Evolutionary conservation across 2,113 vertebrate genomes (phyloP).

Genomic region (Dolichotis patagonum): DNA sequence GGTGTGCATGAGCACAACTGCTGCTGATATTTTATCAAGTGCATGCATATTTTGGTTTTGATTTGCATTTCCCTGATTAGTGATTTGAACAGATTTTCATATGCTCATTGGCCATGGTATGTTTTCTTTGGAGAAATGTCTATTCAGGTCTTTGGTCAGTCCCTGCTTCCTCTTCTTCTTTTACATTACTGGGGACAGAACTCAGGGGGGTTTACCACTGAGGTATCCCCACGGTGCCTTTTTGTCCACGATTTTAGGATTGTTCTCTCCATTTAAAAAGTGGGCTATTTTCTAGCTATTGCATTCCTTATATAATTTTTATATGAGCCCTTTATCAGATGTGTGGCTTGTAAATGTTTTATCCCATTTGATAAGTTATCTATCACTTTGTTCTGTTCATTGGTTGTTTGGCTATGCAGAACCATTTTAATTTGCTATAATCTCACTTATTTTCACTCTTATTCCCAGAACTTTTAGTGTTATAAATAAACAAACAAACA

Average conservation of each 20-base stretch:
- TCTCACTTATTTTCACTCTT: too few relatives aligned
- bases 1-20: background rate
- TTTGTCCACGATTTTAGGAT: background rate
- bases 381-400: background rate
- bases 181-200: background rate
- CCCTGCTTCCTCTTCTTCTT: background rate
- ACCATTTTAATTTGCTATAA: too few relatives aligned
- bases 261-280: background rate
- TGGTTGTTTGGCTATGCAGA: too few relatives aligned
- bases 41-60: background rate
- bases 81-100: background rate
- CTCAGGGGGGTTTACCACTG: background rate
- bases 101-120: background rate
- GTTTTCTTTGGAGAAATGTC: background rate
- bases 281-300: background rate
- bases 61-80: background rate
- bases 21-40: background rate
- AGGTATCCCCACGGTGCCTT: background rate
- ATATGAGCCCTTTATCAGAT: background rate
- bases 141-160: background rate
- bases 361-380: background rate
- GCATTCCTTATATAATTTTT: background rate
- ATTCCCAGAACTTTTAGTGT: too few relatives aligned
- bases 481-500: too few relatives aligned
- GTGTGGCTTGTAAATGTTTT: background rate